Conservation (phyloP, 2,113 vertebrate genomes). For the Hemichromis elongatus region DNA sequence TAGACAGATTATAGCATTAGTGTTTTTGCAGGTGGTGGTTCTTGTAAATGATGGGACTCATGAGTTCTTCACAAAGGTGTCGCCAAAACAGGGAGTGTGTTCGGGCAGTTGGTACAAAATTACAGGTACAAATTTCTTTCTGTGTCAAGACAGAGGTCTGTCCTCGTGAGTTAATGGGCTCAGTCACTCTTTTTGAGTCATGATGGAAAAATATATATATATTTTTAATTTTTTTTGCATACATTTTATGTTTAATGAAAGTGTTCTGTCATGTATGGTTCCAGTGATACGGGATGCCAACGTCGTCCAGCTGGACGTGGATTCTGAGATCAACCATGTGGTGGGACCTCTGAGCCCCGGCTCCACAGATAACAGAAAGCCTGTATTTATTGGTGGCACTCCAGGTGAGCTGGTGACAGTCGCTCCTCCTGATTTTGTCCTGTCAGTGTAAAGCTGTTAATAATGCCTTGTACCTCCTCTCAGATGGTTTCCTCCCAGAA, state of each 20-base stretch:
- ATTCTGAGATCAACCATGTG: conserved; percentile 88
- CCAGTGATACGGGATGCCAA: conserved; percentile 87
- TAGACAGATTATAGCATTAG: neutral
- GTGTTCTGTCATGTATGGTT: neutral
- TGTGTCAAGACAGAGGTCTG: neutral
- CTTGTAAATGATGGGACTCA: conserved; percentile 81
- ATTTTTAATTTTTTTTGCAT: neutral
- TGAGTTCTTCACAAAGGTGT: conserved; percentile 84
- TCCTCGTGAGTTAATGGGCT: neutral
- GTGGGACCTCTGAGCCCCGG: conserved; percentile 79
- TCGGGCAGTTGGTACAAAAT: conserved; percentile 89
- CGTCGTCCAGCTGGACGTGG: conserved; percentile 87
- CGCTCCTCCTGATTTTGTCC: neutral
- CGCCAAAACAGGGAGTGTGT: conserved; percentile 80
- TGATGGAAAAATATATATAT: too few relatives aligned
- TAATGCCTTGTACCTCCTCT: neutral
- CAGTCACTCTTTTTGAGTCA: neutral
- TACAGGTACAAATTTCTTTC: conserved; percentile 74
- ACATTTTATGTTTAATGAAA: neutral
- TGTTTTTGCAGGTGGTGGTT: conserved; percentile 79
- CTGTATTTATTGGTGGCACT: conserved; percentile 89
- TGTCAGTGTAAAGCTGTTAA: neutral
- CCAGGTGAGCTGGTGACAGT: conserved; percentile 75
- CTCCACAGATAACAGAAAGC: conserved; percentile 69
- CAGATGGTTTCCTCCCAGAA: conserved; percentile 80